Evolutionary conservation across 1,140 invertebrate species (phyloP).

Genomic region (Hyles euphorbiae): DNA sequence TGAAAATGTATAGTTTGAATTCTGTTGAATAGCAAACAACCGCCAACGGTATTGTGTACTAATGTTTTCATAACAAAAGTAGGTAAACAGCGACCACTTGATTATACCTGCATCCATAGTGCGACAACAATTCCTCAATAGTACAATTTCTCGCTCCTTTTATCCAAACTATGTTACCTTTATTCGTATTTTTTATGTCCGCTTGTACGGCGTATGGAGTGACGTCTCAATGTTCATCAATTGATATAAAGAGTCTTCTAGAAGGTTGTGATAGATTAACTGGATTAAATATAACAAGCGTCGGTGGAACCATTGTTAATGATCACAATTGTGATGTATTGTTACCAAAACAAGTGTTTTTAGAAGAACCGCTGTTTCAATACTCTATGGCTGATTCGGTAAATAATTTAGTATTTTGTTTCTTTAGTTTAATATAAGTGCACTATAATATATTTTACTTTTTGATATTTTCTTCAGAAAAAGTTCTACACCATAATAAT

Average conservation of each 20-base stretch:
- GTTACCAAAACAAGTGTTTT: conserved; percentile 64
- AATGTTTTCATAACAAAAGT: not conserved
- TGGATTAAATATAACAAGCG: conserved; percentile 58
- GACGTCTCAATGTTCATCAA: conserved; percentile 38
- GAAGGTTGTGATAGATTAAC: conserved; percentile 57
- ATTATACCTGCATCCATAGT: not conserved
- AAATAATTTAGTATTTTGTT: conserved; percentile 12
- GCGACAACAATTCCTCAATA: no score
- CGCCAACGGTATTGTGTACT: no score
- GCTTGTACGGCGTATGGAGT: conserved; percentile 19
- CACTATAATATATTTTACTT: conserved; percentile 1
- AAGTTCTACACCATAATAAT: conserved; percentile 61
- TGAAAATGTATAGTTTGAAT: no score
- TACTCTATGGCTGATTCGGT: conserved; percentile 59
- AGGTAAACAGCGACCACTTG: no score
- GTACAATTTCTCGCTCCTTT: not conserved
- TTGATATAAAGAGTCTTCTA: conserved; percentile 54
- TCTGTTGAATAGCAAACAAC: no score
- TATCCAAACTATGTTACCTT: not conserved
- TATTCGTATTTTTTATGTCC: conserved; percentile 8
- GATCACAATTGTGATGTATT: conserved; percentile 69
- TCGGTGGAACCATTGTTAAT: conserved; percentile 64
- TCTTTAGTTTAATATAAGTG: conserved; percentile 1
- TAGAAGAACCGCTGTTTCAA: conserved; percentile 59
- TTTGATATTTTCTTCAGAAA: conserved; percentile 36